Percentiles rank a stretch among this genome's conserved stretches.
Evolutionary conservation across 2,113 vertebrate species (phyloP).

Genomic region (Natator depressus): DNA sequence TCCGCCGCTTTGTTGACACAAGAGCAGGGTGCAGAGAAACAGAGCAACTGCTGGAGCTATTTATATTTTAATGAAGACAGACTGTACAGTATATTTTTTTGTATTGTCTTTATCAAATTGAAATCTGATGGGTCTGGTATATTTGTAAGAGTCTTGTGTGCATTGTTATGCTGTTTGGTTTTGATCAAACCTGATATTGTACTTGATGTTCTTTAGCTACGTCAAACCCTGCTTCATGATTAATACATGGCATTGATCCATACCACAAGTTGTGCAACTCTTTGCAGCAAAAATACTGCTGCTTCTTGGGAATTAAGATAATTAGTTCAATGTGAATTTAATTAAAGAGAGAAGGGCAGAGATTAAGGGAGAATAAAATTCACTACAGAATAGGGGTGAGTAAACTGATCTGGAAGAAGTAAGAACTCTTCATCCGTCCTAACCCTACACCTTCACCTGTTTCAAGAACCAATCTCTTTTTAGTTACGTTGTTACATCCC

Average conservation of each 20-base stretch:
- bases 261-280: constrained; percentile 83
- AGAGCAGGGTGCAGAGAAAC: not conserved
- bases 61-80: constrained; percentile 62
- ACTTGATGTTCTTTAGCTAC: constrained; percentile 83
- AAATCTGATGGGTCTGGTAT: constrained; percentile 76
- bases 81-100: constrained; percentile 60
- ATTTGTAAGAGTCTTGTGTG: constrained; percentile 76
- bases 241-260: constrained; percentile 79
- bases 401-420: not conserved
- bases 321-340: constrained; percentile 76
- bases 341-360: constrained; percentile 43
- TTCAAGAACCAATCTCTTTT: not conserved
- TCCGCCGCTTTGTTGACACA: not conserved
- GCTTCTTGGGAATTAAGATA: constrained; percentile 78
- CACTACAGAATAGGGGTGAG: not conserved
- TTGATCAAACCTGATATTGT: constrained; percentile 84
- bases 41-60: not conserved
- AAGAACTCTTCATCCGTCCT: not conserved
- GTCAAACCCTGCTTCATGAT: constrained; percentile 77
- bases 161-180: constrained; percentile 83
- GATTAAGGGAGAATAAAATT: constrained; percentile 10
- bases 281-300: constrained; percentile 77
- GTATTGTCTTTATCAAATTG: constrained; percentile 71
- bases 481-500: not conserved
- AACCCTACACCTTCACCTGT: not conserved